Percentiles rank a stretch among this genome's conserved stretches.
Conservation (phyloP, 2,888 invertebrate genomes). For the Hymenopus coronatus region DNA sequence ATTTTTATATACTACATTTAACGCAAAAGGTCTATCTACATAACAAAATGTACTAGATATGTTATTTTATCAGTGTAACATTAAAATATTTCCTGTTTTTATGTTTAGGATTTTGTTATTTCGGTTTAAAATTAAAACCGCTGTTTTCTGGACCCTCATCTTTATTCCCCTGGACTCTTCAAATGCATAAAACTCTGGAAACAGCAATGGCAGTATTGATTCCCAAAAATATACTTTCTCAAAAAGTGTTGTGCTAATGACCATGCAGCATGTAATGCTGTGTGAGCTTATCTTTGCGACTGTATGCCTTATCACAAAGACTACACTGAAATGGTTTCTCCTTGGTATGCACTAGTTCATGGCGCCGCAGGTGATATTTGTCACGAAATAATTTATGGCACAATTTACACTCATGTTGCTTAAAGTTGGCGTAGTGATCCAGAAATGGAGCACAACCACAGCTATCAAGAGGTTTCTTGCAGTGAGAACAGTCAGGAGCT, state of each 20-base stretch:
- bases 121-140: too few species aligned
- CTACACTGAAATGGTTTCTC: conserved; percentile 21
- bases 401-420: conserved; percentile 37
- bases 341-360: conserved; percentile 19
- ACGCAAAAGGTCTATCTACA: too few species aligned
- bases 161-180: too few species aligned
- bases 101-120: too few species aligned
- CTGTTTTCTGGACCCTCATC: too few species aligned
- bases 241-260: background rate
- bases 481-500: background rate
- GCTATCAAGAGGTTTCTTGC: background rate
- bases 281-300: conserved; percentile 12
- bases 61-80: too few species aligned
- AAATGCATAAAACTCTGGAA: too few species aligned
- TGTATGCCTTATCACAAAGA: conserved; percentile 19
- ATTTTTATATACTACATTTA: too few species aligned
- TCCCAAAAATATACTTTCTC: too few species aligned
- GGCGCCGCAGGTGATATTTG: conserved; percentile 18
- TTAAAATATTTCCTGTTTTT: too few species aligned
- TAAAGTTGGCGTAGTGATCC: background rate
- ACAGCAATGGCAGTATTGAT: too few species aligned
- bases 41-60: too few species aligned
- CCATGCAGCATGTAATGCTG: background rate
- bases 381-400: conserved; percentile 43
- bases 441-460: background rate